Conservation (phyloP, 64 coral and sea anemone species). For the Pocillopora verrucosa region DNA sequence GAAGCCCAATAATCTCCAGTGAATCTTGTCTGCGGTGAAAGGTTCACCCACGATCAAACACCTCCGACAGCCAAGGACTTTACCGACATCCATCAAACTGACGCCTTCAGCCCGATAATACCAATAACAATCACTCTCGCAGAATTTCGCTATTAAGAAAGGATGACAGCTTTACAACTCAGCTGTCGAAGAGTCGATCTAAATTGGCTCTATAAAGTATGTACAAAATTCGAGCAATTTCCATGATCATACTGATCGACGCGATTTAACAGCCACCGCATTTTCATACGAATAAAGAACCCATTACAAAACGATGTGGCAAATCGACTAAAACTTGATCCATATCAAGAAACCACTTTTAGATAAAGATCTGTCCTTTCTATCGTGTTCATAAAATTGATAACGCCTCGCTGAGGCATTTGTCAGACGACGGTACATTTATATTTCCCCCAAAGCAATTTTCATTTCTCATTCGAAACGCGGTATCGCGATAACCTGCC, state of each 20-base stretch:
- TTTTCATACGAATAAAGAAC: neutral
- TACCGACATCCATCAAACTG: constrained; percentile 26
- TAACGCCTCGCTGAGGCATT: constrained; percentile 43
- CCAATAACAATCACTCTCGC: constrained; percentile 25
- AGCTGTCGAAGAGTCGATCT: constrained; percentile 35
- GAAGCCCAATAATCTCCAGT: constrained; percentile 29
- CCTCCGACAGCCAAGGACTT: neutral
- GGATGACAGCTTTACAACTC: constrained; percentile 20
- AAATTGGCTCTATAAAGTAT: constrained; percentile 54
- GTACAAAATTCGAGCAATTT: constrained; percentile 48
- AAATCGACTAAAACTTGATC: constrained; percentile 14
- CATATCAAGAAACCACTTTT: constrained; percentile 9
- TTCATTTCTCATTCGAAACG: constrained; percentile 87
- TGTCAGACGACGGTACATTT: constrained; percentile 50
- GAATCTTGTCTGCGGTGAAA: constrained; percentile 43
- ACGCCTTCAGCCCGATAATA: constrained; percentile 21
- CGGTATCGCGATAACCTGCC: constrained; percentile 61
- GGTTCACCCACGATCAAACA: constrained; percentile 37
- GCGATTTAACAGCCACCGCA: neutral
- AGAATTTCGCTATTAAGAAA: constrained; percentile 27
- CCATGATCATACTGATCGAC: neutral
- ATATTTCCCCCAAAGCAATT: constrained; percentile 60
- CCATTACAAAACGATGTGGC: neutral
- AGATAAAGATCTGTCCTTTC: constrained; percentile 52
- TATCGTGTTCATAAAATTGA: constrained; percentile 47